Evolutionary conservation across 2,113 vertebrate genomes (phyloP).

Genomic region (Myotis yumanensis): DNA sequence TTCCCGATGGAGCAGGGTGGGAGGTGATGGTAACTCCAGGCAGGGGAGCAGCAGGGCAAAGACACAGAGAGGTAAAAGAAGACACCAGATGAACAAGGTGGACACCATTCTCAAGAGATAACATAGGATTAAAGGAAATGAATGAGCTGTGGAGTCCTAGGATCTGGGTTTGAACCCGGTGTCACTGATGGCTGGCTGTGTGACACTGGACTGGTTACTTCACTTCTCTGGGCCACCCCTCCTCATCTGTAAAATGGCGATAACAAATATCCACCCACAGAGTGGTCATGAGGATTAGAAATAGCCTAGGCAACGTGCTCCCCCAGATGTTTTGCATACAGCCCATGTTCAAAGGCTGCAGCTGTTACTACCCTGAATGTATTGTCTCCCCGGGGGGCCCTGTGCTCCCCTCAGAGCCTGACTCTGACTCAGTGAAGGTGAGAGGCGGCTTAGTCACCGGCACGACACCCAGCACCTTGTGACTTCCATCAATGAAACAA

Average conservation of each 20-base stretch:
- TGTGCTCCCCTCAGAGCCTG: not conserved
- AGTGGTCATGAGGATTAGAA: not conserved
- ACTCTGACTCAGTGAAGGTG: not conserved
- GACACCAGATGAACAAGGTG: not conserved
- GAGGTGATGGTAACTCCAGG: not conserved
- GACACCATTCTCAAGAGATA: not conserved
- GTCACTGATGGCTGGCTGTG: not conserved
- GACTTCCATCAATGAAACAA: not conserved
- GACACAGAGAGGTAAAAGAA: not conserved
- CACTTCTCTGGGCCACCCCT: not conserved
- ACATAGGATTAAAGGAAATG: not conserved
- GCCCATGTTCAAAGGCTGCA: not conserved
- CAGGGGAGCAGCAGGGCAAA: not conserved
- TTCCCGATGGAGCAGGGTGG: not conserved
- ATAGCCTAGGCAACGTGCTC: not conserved
- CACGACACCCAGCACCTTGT: not conserved
- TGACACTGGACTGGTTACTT: not conserved
- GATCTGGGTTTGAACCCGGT: not conserved
- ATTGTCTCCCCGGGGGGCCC: not conserved
- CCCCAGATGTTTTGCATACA: not conserved
- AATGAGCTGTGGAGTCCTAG: not conserved
- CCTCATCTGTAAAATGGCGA: not conserved
- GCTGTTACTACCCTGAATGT: not conserved
- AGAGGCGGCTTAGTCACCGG: not conserved
- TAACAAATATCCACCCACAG: not conserved